These are phyloP conservation scores for Drosophila willistoni DNA, from an alignment of 1,140 invertebrate species.

Conservation along the genomic window DNA sequence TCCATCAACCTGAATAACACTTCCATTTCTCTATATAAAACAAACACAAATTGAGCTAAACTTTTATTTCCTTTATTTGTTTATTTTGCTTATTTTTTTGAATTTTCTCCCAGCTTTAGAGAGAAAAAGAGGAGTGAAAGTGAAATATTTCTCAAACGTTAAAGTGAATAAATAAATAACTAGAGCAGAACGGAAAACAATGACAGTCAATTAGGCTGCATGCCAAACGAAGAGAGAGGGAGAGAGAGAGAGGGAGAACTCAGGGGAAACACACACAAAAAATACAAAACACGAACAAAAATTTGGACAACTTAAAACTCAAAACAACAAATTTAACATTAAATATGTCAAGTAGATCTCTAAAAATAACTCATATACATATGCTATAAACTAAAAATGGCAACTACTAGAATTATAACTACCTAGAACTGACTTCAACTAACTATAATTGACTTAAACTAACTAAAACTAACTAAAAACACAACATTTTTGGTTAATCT, in stretches of 20 bases:
- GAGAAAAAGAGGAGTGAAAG: too few relatives aligned
- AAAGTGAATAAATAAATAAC: slow-evolving; percentile 12
- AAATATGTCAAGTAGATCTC: too few relatives aligned
- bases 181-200: slow-evolving; percentile 9
- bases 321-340: too few relatives aligned
- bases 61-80: background rate
- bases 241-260: background rate
- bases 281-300: background rate
- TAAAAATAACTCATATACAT: too few relatives aligned
- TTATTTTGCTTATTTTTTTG: background rate
- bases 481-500: too few relatives aligned
- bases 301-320: too few relatives aligned
- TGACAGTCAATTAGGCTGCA: slow-evolving; percentile 3
- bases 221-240: background rate
- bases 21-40: background rate
- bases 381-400: too few relatives aligned
- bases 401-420: too few relatives aligned
- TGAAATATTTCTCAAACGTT: background rate
- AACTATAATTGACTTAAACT: too few relatives aligned
- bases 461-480: too few relatives aligned
- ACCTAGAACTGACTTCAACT: too few relatives aligned
- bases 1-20: slow-evolving; percentile 15
- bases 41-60: background rate
- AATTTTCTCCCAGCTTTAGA: too few relatives aligned
- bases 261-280: background rate